phyloP scores from a whole-genome alignment of 2,888 invertebrate species.

The Helicoverpa assulta region DNA sequence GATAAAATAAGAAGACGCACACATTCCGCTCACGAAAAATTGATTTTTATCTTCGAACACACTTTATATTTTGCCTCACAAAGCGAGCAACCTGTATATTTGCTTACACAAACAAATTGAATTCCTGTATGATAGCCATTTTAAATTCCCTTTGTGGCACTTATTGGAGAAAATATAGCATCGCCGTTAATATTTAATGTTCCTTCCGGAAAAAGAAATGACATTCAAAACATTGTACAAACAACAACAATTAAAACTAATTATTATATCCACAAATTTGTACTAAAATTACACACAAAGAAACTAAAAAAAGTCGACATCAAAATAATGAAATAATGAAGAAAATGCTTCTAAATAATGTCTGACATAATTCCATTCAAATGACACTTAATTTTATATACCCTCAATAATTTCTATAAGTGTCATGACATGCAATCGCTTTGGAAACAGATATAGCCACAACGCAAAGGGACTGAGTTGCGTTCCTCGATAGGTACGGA shows the following conservation, averaged over 20 bases:
- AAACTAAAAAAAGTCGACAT: background rate
- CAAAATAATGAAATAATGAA: background rate
- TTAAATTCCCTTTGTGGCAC: constrained; percentile 57
- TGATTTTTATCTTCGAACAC: constrained; percentile 37
- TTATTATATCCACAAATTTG: background rate
- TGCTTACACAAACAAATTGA: constrained; percentile 63
- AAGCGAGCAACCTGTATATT: constrained; percentile 51
- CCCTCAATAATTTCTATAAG: constrained; percentile 24
- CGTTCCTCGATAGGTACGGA: constrained; percentile 36
- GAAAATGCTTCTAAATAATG: background rate
- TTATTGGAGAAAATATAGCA: constrained; percentile 53
- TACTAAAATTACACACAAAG: background rate
- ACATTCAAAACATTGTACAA: constrained; percentile 18
- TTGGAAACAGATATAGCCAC: constrained; percentile 10
- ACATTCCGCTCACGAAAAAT: constrained; percentile 14
- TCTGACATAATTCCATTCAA: constrained; percentile 15
- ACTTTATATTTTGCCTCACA: constrained; percentile 48
- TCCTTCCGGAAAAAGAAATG: constrained; percentile 15
- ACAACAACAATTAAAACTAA: background rate
- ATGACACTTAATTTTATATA: constrained; percentile 19
- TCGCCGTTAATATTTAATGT: constrained; percentile 29
- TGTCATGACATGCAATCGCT: constrained; percentile 35
- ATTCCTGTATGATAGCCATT: constrained; percentile 62
- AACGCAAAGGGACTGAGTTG: constrained; percentile 29
- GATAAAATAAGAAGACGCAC: background rate